phyloP scores from a whole-genome alignment of 2,888 invertebrate genomes.

The Pecten maximus region DNA sequence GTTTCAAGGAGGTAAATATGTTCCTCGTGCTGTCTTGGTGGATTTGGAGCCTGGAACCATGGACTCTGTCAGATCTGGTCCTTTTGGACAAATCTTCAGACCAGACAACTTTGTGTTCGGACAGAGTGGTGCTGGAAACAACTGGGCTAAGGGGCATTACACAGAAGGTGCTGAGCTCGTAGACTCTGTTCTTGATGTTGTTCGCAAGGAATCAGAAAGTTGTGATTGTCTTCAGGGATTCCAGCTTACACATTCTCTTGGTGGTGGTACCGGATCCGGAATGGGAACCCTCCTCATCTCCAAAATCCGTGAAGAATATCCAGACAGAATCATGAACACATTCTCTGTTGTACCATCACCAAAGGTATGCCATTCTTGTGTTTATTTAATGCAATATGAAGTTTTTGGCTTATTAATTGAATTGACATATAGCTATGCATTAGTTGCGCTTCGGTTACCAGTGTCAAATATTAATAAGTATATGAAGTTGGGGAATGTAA shows the following conservation, averaged over 20 bases:
- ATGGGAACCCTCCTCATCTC: constrained; percentile 95
- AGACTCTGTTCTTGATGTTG: constrained; percentile 86
- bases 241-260: constrained; percentile 86
- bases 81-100: constrained; percentile 96
- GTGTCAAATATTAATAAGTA: too few relatives aligned
- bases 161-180: constrained; percentile 90
- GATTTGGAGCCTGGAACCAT: constrained; percentile 98
- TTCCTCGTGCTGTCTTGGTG: constrained; percentile 95
- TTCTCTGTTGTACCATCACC: constrained; percentile 95
- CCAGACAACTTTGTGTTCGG: constrained; percentile 96
- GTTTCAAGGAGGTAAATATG: constrained; percentile 89
- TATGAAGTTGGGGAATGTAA: too few relatives aligned
- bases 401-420: too few relatives aligned
- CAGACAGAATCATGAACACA: constrained; percentile 99
- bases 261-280: constrained; percentile 94
- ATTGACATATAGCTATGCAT: too few relatives aligned
- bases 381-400: too few relatives aligned
- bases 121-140: constrained; percentile 89
- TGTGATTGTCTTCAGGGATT: constrained; percentile 94
- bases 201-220: constrained; percentile 90
- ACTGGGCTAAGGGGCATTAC: constrained; percentile 95
- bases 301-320: constrained; percentile 98
- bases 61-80: constrained; percentile 97
- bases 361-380: constrained; percentile 83
- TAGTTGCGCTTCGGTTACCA: too few relatives aligned